Conservation (phyloP, 2,888 invertebrate genomes). For the Anthophora plumipes region DNA sequence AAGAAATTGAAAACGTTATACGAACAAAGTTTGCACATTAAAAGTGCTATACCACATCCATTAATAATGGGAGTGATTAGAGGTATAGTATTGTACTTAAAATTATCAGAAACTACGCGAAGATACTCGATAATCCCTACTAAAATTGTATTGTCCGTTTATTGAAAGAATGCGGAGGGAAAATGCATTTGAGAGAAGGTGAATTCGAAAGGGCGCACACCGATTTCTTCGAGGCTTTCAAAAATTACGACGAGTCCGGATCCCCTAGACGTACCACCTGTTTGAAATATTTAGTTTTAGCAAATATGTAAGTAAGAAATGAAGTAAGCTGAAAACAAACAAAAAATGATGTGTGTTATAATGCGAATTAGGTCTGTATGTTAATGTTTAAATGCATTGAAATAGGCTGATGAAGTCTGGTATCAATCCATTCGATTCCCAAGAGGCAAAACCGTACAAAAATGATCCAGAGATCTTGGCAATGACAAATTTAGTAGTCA, state of each 20-base stretch:
- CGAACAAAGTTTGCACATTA: constrained; percentile 99
- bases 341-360: neutral
- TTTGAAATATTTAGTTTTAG: constrained; percentile 98
- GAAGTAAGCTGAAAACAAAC: no score
- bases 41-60: constrained; percentile 99
- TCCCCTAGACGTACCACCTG: constrained; percentile 98
- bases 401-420: constrained; percentile 99
- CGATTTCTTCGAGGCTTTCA: constrained; percentile 99
- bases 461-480: constrained; percentile 99
- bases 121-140: neutral
- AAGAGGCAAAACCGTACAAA: constrained; percentile 99
- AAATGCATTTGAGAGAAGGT: constrained; percentile 99
- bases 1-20: constrained; percentile 98
- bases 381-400: constrained; percentile 1
- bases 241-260: constrained; percentile 99
- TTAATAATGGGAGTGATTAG: constrained; percentile 99
- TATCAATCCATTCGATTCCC: constrained; percentile 99
- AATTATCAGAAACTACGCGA: neutral
- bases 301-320: constrained; percentile 94
- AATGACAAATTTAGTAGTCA: constrained; percentile 98
- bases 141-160: constrained; percentile 45
- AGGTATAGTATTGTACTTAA: constrained; percentile 86
- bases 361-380: neutral
- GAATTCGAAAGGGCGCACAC: constrained; percentile 99
- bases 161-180: constrained; percentile 97